These are phyloP conservation scores for Meleagris gallopavo DNA, from an alignment of 2,113 vertebrate species.

Conservation along the genomic window DNA sequence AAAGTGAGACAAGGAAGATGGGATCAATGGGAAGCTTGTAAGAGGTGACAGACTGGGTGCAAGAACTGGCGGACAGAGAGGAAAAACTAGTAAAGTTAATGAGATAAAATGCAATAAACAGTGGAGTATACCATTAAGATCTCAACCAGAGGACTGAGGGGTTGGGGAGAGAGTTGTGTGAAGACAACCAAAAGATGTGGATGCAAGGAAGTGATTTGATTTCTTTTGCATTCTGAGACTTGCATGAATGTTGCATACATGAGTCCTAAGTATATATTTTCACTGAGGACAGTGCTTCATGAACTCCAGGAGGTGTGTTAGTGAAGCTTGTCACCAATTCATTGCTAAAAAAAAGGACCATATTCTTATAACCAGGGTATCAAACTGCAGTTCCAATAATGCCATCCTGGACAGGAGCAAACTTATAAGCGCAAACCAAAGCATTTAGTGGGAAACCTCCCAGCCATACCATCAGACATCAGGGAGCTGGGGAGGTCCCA, in stretches of 20 bases:
- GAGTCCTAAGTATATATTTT: not conserved
- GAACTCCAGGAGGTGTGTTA: not conserved
- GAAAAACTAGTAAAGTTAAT: not conserved
- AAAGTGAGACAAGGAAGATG: not conserved
- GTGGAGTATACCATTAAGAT: not conserved
- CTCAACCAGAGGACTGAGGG: not conserved
- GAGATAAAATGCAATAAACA: not conserved
- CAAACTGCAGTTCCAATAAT: not conserved
- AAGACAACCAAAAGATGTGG: not conserved
- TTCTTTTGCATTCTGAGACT: not conserved
- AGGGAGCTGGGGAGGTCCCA: not conserved
- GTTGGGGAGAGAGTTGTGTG: not conserved
- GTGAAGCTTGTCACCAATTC: not conserved
- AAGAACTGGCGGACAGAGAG: not conserved
- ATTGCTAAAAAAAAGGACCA: not conserved
- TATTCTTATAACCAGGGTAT: not conserved
- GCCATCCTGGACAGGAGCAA: not conserved
- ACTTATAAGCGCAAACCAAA: not conserved
- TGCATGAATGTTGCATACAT: accelerated
- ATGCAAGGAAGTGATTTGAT: not conserved
- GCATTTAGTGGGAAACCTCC: not conserved
- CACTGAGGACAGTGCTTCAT: not conserved
- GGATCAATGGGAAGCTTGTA: not conserved
- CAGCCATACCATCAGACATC: not conserved
- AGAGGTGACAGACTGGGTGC: not conserved